These are phyloP conservation scores for Corythoichthys intestinalis DNA, from an alignment of 2,113 vertebrate genomes.

Conservation along the genomic window DNA sequence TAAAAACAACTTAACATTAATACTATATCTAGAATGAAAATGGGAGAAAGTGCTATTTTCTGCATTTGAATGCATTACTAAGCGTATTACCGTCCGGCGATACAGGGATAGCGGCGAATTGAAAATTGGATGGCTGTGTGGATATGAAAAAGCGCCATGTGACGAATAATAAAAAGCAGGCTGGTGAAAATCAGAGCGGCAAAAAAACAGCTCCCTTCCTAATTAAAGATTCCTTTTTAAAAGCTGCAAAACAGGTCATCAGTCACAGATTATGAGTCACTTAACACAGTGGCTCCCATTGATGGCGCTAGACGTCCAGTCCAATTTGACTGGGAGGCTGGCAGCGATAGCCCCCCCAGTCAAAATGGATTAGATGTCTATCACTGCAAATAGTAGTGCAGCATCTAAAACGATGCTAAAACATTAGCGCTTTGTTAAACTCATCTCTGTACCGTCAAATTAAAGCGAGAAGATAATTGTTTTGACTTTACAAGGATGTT, in stretches of 20 bases:
- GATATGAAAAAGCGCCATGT: background rate
- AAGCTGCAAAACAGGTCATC: background rate
- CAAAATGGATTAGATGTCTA: too few species aligned
- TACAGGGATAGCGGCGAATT: background rate
- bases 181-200: background rate
- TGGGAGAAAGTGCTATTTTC: background rate
- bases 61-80: background rate
- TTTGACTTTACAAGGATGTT: background rate
- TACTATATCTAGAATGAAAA: too few species aligned
- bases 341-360: too few species aligned
- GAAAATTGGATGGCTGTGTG: background rate
- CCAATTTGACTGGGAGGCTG: too few species aligned
- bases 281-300: too few species aligned
- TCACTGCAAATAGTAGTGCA: too few species aligned
- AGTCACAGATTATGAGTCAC: too few species aligned
- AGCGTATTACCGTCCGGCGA: background rate
- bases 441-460: background rate
- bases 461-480: background rate
- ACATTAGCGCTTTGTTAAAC: background rate
- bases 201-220: background rate
- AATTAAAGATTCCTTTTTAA: constrained; percentile 1
- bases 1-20: too few species aligned
- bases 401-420: too few species aligned
- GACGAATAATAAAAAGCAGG: background rate
- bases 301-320: too few species aligned